These are phyloP conservation scores for Clistopyga incitator DNA, from an alignment of 2,888 invertebrate species.

Conservation along the genomic window DNA sequence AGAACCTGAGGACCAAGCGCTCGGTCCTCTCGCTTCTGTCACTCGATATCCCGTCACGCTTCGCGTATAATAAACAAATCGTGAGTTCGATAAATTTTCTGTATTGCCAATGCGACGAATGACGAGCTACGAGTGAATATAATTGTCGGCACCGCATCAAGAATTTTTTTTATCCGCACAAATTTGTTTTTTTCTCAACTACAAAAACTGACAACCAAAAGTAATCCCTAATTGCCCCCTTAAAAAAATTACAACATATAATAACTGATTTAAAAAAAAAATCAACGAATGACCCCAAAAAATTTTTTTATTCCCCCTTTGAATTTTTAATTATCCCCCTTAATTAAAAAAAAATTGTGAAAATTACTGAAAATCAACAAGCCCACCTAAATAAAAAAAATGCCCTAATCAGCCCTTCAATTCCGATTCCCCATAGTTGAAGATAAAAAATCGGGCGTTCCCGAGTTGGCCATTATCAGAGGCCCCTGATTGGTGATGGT, in stretches of 20 bases:
- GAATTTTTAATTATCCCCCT: no score
- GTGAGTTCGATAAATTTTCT: slow-evolving; percentile 62
- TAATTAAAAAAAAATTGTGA: no score
- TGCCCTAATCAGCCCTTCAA: not conserved
- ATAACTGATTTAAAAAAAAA: no score
- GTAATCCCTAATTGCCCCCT: no score
- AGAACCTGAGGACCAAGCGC: slow-evolving; percentile 31
- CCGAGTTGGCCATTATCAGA: not conserved
- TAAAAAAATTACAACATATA: no score
- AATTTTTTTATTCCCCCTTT: no score
- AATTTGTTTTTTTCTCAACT: no score
- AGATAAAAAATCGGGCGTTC: not conserved
- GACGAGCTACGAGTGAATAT: slow-evolving; percentile 9
- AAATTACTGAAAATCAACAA: no score
- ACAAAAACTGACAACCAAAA: no score
- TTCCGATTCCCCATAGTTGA: not conserved
- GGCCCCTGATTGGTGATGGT: slow-evolving; percentile 43
- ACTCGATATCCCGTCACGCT: slow-evolving; percentile 73
- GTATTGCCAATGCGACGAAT: slow-evolving; percentile 55
- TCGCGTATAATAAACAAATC: slow-evolving; percentile 71
- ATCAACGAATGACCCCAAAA: no score
- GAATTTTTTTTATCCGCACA: no score
- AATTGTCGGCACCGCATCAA: not conserved
- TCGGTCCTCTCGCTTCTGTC: slow-evolving; percentile 58
- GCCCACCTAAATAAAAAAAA: not conserved